Percentiles rank a stretch among this genome's conserved stretches.
These are phyloP conservation scores for Amphipoea lucens DNA, from an alignment of 2,888 invertebrate species.

Conservation along the genomic window DNA sequence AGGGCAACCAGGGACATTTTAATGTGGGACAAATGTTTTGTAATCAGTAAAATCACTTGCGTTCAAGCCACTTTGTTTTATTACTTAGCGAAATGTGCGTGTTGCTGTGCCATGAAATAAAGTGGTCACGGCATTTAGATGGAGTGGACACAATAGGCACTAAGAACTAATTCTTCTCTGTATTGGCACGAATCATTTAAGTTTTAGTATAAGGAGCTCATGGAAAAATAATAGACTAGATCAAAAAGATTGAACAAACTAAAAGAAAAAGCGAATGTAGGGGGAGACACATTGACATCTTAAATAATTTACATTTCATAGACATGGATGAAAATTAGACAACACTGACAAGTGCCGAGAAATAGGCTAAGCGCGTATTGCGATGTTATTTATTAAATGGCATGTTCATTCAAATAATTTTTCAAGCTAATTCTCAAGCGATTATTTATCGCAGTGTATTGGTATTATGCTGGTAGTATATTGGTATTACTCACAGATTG, in stretches of 20 bases:
- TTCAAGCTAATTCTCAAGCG: too few species aligned
- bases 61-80: slow-evolving; percentile 20
- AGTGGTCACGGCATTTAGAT: slow-evolving; percentile 29
- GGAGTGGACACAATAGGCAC: background rate
- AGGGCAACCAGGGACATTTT: slow-evolving; percentile 70
- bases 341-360: background rate
- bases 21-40: slow-evolving; percentile 62
- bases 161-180: background rate
- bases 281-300: background rate
- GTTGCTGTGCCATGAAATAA: slow-evolving; percentile 18
- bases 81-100: slow-evolving; percentile 42
- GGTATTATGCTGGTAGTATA: too few species aligned
- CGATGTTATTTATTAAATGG: too few species aligned
- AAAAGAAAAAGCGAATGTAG: background rate
- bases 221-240: background rate
- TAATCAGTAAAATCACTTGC: slow-evolving; percentile 50
- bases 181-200: background rate
- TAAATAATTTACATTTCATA: background rate
- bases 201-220: background rate
- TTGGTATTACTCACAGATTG: too few species aligned
- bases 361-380: too few species aligned
- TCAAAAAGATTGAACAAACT: background rate
- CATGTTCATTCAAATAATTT: too few species aligned
- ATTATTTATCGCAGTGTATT: too few species aligned
- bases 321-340: background rate